These are phyloP conservation scores for Pithys albifrons DNA, from an alignment of 2,113 vertebrate genomes.

Conservation along the genomic window DNA sequence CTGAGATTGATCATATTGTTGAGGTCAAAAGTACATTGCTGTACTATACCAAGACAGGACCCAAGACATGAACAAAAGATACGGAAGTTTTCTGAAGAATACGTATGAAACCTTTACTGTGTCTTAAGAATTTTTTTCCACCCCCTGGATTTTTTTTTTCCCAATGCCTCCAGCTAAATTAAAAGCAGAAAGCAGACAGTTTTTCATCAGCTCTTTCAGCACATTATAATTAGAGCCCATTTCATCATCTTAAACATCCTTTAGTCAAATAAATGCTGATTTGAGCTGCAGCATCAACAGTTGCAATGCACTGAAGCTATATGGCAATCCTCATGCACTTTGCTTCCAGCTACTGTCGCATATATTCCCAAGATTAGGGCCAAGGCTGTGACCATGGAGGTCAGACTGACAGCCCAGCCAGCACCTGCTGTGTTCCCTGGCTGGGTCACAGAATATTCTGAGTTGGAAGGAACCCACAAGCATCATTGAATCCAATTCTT, in stretches of 20 bases:
- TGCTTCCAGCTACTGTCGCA: background rate
- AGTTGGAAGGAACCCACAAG: background rate
- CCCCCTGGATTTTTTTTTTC: background rate
- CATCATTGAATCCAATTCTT: background rate
- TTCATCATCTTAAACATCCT: conserved; percentile 18
- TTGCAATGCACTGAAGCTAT: background rate
- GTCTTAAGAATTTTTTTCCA: conserved; percentile 17
- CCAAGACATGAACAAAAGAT: background rate
- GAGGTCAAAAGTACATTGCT: background rate
- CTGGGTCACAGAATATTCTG: background rate
- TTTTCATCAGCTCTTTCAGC: conserved; percentile 37
- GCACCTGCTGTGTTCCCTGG: background rate
- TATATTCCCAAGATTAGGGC: background rate
- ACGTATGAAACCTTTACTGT: background rate
- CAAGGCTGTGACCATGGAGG: background rate
- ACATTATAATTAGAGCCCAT: conserved; percentile 39
- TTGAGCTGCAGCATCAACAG: conserved; percentile 2
- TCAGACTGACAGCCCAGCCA: background rate
- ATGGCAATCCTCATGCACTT: background rate
- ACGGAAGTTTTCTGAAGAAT: background rate
- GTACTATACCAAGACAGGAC: background rate
- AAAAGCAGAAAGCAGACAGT: conserved; percentile 26
- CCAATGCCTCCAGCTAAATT: conserved; percentile 50
- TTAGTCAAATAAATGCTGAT: conserved; percentile 23
- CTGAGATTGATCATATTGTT: accelerated